Evolutionary conservation across 30 jellyfish, hydroid and myxozoan genomes (phyloP), one percentile per base, ranked within the genome.

Genomic region (Aurelia aurita complex sp. Pacific): DNA sequence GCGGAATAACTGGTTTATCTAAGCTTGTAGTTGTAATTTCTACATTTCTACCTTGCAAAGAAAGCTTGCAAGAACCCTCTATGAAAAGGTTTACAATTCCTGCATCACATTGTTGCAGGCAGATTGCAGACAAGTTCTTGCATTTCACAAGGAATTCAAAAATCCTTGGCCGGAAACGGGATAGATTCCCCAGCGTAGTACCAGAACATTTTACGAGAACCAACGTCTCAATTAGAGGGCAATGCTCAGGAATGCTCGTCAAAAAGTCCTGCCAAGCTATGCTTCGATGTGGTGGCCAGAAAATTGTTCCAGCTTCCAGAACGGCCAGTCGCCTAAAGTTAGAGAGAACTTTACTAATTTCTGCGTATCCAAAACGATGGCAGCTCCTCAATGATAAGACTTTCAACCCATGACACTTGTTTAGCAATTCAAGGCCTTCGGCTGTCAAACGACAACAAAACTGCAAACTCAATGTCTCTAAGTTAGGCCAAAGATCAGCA

Each of bases 381-480:
- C 89, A 85, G 46, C 82, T 61, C 16, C 95, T 40, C 43, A 85
- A 54, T 63, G 95, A 85, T 14, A 85, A 69, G 35, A 46, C 29
- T 69, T 85, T 66, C 50, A 85, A 32, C 36, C 66, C 67, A 42
- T 35, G 38, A 29, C 88, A 85, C 43, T 76, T 85, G 34, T 40
- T 42, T 36, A 85, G 36, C 17, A 5, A 64, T 23, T n/a, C 34
- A 3, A 85, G 68, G 18, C 73, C 82, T 3, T 74, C 74, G 33
- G 74, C 51, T 14, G 68, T 54, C 10, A 85, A 51, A 5, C 84
- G 55, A 23, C 81, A 53, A 32, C 87, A 63, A 61, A 85, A 85
- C 84, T 76, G 89, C 51, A 85, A 76, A 53, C 89, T 74, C 40
- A 85, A 53, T 4, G 83, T 80, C 17, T 76, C 84, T 40, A 85